Base-by-base conservation (phyloP, 1,140 invertebrate species). In the Diprion similis region DNA sequence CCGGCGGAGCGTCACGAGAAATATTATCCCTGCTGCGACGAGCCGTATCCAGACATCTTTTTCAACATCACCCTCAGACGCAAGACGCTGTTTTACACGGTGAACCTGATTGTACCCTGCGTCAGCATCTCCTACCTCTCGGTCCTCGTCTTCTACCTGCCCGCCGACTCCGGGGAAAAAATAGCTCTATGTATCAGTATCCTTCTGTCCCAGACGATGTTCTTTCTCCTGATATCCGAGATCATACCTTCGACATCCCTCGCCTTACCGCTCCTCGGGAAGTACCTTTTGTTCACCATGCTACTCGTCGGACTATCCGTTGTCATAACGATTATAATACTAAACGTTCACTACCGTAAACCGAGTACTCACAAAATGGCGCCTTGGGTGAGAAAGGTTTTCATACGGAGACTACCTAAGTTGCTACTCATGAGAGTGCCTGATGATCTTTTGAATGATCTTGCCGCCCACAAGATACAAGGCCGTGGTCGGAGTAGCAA, bases 251-350 rank as follows among this genome's bases (percentile, higher is more conserved):
- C 98, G 0, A 99, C 98, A 0, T 99, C 98, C 6, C 88, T 99
- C 65, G 98, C 98, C 0, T 89, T 99, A 46, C 98, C 99, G 8
- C 89, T 99, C 6, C 91, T 99, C 15, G 98, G 98, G 46, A 99
- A 99, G 88, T 99, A 99, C 88, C 91, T 99, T 0, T 91, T 99
- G 0, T 99, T 99, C 84, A 99, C 98, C 1, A 99, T 99, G 97
- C 91, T 99, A 64, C 90, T 99, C 24, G 98, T 99, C 1, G 98
- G 95, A 0, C 87, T 99, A 10, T 99, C 98, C 19, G 98, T 99
- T 64, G 93, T 99, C 17, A 95, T 99, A 76, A 99, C 99, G 19
- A 99, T 99, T 78, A 93, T 98, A 73, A 98, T 99, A 80, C 89
- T 99, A 37, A 99, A 99, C 86, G 95, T 99, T n/a, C 98, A 99